phyloP scores from a whole-genome alignment of 2,797 vertebrate species.

The Sebastes trivittatus region DNA sequence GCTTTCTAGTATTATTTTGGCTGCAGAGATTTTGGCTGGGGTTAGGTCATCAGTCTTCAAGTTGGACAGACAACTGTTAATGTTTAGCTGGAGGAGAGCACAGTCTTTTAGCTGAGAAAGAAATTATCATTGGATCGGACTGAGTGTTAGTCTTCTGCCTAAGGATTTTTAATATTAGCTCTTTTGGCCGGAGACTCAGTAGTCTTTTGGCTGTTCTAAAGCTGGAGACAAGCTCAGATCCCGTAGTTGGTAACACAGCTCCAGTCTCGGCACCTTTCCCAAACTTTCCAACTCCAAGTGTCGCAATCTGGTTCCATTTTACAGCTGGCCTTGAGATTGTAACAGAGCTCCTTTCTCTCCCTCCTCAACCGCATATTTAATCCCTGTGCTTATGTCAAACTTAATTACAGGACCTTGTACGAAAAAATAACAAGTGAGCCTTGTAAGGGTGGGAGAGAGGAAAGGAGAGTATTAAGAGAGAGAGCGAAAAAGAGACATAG shows the following conservation, averaged over 20 bases:
- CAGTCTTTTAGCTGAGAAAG: conserved; percentile 59
- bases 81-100: conserved; percentile 53
- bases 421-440: conserved; percentile 98
- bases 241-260: conserved; percentile 68
- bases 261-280: conserved; percentile 83
- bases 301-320: conserved; percentile 91
- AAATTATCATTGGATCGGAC: conserved; percentile 69
- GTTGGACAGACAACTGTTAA: conserved; percentile 60
- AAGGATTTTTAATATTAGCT: conserved; percentile 76
- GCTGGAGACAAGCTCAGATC: conserved; percentile 71
- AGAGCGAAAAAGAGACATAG: conserved; percentile 67
- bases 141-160: conserved; percentile 76
- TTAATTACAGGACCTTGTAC: conserved; percentile 98
- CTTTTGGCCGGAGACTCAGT: conserved; percentile 64
- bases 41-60: conserved; percentile 39
- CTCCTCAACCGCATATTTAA: conserved; percentile 98
- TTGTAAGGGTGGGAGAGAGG: conserved; percentile 81
- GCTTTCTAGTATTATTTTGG: conserved; percentile 51
- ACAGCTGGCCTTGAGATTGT: conserved; percentile 88
- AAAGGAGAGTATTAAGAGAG: conserved; percentile 64
- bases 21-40: conserved; percentile 30
- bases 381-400: conserved; percentile 99
- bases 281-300: conserved; percentile 86
- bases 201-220: conserved; percentile 67
- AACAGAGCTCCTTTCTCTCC: conserved; percentile 92